phyloP scores from a whole-genome alignment of 2,888 invertebrate species.

The Hydrotaea cyrtoneurina region DNA sequence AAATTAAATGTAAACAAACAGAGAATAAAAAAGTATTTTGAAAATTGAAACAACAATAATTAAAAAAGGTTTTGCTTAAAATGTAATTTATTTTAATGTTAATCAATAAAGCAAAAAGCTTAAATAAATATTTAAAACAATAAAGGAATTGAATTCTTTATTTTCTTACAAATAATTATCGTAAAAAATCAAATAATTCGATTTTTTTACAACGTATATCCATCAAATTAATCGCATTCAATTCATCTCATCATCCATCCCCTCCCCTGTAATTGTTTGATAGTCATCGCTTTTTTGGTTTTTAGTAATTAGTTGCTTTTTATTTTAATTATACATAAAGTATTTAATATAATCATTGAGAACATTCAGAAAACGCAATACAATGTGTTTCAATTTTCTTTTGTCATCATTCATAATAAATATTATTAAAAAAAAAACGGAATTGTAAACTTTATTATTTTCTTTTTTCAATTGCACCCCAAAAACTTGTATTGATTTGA shows the following conservation, averaged over 20 bases:
- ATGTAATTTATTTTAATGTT: conserved; percentile 6
- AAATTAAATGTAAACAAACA: not conserved
- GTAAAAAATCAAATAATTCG: conserved; percentile 4
- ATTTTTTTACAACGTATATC: not conserved
- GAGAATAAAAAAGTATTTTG: not conserved
- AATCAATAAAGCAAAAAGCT: not conserved
- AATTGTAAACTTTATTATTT: not conserved
- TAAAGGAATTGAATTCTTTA: conserved; percentile 63
- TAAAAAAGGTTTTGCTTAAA: conserved; percentile 15
- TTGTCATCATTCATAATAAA: not conserved
- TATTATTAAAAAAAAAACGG: too few relatives aligned
- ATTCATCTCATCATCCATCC: not conserved
- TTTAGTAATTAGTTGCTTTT: not conserved
- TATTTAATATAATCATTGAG: not conserved
- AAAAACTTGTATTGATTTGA: conserved; percentile 47
- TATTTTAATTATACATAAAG: conserved; percentile 22
- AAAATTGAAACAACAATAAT: conserved; percentile 26
- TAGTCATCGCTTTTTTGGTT: not conserved
- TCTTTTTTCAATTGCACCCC: too few relatives aligned
- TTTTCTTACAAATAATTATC: conserved; percentile 16
- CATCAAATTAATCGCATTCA: not conserved
- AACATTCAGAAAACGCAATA: not conserved
- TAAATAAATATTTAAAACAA: conserved; percentile 23
- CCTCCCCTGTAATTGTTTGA: conserved; percentile 1
- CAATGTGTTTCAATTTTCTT: not conserved